phyloP scores from a whole-genome alignment of 2,888 invertebrate genomes.

The Cheilosia vernalis region DNA sequence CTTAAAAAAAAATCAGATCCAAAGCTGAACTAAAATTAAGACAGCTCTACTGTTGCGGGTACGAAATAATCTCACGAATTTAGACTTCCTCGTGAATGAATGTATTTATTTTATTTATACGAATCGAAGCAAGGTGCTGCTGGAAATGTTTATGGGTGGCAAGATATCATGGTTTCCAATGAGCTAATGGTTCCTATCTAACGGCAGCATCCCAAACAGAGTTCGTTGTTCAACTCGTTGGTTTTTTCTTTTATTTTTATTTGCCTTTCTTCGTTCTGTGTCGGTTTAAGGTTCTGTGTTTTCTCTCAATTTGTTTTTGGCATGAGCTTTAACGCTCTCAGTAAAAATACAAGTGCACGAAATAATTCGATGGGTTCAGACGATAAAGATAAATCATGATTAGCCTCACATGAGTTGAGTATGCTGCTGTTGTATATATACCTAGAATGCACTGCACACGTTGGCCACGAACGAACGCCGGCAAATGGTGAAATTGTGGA shows the following conservation, averaged over 20 bases:
- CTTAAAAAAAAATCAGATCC: constrained; percentile 1
- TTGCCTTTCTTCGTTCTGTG: not conserved
- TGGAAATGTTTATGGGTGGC: constrained; percentile 62
- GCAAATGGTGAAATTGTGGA: constrained; percentile 37
- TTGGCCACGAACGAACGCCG: not conserved
- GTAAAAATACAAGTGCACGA: constrained; percentile 62
- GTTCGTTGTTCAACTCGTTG: constrained; percentile 48
- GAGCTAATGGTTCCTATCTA: constrained; percentile 61
- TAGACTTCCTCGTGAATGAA: constrained; percentile 57
- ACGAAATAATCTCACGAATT: constrained; percentile 63
- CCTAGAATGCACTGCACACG: not conserved
- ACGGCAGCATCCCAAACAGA: constrained; percentile 46
- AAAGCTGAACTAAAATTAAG: constrained; percentile 60
- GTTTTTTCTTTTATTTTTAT: constrained; percentile 23
- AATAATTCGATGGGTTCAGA: constrained; percentile 58
- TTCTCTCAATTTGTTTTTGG: constrained; percentile 72
- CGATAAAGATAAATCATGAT: constrained; percentile 70
- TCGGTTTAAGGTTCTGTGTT: constrained; percentile 25
- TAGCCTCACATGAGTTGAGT: constrained; percentile 36
- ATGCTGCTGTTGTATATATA: not conserved
- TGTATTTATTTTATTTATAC: constrained; percentile 47
- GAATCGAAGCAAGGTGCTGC: constrained; percentile 53
- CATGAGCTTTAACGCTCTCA: constrained; percentile 66
- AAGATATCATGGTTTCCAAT: constrained; percentile 61
- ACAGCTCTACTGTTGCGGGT: constrained; percentile 36